phyloP scores from a whole-genome alignment of 2,888 invertebrate genomes.

The Acanthosepion lycidas region DNA sequence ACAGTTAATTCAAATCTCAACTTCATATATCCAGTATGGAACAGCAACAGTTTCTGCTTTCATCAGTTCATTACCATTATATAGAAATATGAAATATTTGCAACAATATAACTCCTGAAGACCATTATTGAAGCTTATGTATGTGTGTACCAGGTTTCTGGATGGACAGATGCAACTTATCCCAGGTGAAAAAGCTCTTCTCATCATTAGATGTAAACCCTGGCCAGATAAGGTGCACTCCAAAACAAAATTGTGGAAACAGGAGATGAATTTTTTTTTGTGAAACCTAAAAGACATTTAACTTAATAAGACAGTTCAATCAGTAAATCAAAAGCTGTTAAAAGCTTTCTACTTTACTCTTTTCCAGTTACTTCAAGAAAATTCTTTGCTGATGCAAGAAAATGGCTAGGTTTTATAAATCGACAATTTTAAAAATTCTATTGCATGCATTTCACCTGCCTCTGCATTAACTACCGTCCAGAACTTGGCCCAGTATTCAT shows the following conservation, averaged over 20 bases:
- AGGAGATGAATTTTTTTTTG: neutral
- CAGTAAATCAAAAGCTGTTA: neutral
- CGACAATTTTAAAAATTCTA: neutral
- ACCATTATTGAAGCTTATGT: neutral
- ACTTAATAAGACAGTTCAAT: neutral
- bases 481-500: neutral
- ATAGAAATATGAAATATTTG: neutral
- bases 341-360: no score
- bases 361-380: neutral
- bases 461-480: neutral
- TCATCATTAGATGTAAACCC: neutral
- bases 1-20: neutral
- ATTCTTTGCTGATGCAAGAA: conserved; percentile 33
- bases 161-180: neutral
- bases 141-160: neutral
- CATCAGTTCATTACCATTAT: neutral
- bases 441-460: conserved; percentile 33
- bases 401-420: neutral
- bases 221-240: neutral
- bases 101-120: neutral
- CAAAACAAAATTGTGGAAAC: neutral
- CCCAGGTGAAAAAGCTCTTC: neutral
- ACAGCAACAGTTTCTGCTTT: neutral
- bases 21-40: neutral
- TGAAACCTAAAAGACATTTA: neutral